phyloP scores from a whole-genome alignment of 2,113 vertebrate species.

The Oreochromis aureus region DNA sequence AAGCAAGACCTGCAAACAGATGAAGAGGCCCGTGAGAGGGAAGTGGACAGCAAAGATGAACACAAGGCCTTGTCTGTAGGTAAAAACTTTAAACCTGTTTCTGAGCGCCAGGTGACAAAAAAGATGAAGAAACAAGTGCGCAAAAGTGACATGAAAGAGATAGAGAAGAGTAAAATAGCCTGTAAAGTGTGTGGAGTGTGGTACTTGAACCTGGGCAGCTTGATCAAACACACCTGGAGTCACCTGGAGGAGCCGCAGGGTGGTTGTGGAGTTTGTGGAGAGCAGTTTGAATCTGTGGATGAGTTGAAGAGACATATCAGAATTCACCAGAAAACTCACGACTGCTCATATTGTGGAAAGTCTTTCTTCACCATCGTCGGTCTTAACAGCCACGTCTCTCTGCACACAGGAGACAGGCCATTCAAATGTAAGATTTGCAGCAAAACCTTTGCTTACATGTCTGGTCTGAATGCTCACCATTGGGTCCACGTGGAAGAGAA shows the following conservation, averaged over 20 bases:
- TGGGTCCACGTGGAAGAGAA: slow-evolving; percentile 21
- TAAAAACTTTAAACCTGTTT: neutral
- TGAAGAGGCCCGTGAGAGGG: neutral
- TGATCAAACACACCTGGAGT: slow-evolving; percentile 37
- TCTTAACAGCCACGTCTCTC: neutral
- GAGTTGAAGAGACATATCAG: neutral
- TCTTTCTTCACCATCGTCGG: neutral
- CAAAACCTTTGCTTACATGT: neutral
- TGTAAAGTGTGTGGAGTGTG: slow-evolving; percentile 23
- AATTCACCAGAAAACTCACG: neutral
- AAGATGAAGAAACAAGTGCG: neutral
- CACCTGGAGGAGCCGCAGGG: slow-evolving; percentile 1
- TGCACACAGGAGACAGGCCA: neutral
- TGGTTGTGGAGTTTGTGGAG: slow-evolving; percentile 27
- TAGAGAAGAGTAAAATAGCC: neutral
- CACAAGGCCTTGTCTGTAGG: neutral
- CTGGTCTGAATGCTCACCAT: neutral
- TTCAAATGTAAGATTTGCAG: neutral
- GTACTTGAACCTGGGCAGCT: neutral
- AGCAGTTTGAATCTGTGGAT: neutral
- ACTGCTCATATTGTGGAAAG: slow-evolving; percentile 13
- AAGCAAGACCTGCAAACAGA: neutral
- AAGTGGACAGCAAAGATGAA: neutral
- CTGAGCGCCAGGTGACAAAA: neutral
- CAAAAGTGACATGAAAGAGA: neutral